phyloP scores from a whole-genome alignment of 2,113 vertebrate genomes.

The Hippocampus barbouri region DNA sequence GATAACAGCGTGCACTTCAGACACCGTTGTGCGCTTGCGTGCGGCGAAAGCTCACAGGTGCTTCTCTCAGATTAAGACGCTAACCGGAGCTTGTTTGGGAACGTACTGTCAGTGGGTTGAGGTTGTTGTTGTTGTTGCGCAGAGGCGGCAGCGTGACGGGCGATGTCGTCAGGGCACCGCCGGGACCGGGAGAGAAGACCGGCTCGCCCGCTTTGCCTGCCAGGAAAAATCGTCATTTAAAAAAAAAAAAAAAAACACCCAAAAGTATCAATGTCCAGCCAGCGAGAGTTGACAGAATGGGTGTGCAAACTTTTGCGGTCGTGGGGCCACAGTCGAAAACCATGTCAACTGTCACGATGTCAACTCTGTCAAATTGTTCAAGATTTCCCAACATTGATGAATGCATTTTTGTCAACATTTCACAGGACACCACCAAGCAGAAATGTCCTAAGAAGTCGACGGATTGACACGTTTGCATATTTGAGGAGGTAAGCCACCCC shows the following conservation, averaged over 20 bases:
- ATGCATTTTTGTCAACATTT: no score
- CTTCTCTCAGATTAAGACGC: slow-evolving; percentile 15
- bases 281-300: neutral
- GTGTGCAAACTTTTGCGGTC: neutral
- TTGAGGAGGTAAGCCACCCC: no score
- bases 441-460: no score
- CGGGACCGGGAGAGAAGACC: slow-evolving; percentile 58
- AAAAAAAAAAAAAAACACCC: neutral
- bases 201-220: slow-evolving; percentile 63
- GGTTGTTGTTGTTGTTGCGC: slow-evolving; percentile 58
- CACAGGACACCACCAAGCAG: no score
- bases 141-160: slow-evolving; percentile 59
- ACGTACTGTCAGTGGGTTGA: slow-evolving; percentile 51
- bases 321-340: no score
- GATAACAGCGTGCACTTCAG: slow-evolving; percentile 21
- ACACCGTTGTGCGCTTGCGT: slow-evolving; percentile 4
- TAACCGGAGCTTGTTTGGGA: slow-evolving; percentile 2
- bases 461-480: no score
- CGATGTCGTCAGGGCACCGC: slow-evolving; percentile 56
- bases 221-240: neutral
- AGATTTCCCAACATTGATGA: no score
- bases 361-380: no score
- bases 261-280: neutral
- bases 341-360: no score
- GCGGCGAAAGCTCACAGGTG: slow-evolving; percentile 27